These are phyloP conservation scores for Orussus abietinus DNA, from an alignment of 1,140 invertebrate species.

Conservation along the genomic window DNA sequence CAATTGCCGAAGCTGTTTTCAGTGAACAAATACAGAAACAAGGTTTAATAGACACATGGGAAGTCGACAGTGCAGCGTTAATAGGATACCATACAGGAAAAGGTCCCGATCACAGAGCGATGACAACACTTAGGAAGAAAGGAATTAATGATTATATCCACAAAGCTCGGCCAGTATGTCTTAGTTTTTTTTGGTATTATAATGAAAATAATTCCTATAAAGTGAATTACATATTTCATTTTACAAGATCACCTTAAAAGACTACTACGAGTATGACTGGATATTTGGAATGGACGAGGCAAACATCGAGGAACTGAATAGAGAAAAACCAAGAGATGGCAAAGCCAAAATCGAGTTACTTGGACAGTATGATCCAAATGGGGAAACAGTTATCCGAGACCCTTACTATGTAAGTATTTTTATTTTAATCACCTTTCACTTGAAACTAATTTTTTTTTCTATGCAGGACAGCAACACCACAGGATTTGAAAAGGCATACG, in stretches of 20 bases:
- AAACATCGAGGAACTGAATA: slow-evolving; percentile 70
- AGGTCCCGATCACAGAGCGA: slow-evolving; percentile 70
- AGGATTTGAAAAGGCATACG: slow-evolving; percentile 70
- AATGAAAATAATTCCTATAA: slow-evolving; percentile 12
- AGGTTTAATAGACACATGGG: slow-evolving; percentile 62
- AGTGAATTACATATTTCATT: slow-evolving; percentile 29
- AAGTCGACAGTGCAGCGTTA: slow-evolving; percentile 81
- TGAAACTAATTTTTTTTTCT: slow-evolving; percentile 14
- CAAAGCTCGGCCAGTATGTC: slow-evolving; percentile 65
- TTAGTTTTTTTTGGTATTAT: not conserved
- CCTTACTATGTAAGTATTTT: slow-evolving; percentile 73
- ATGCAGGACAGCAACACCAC: slow-evolving; percentile 57
- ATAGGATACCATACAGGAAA: slow-evolving; percentile 78
- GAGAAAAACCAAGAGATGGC: slow-evolving; percentile 58
- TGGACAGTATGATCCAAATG: slow-evolving; percentile 77
- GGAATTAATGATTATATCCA: slow-evolving; percentile 67
- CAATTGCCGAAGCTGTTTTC: slow-evolving; percentile 89
- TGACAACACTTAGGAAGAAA: slow-evolving; percentile 66
- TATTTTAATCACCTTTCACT: slow-evolving; percentile 8
- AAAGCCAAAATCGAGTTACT: slow-evolving; percentile 73
- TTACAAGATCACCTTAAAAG: slow-evolving; percentile 58
- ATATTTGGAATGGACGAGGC: slow-evolving; percentile 90
- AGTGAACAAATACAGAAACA: slow-evolving; percentile 62
- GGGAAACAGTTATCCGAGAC: slow-evolving; percentile 77
- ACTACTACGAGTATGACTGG: slow-evolving; percentile 76